Base-by-base conservation (phyloP, 2,113 vertebrate genomes). In the Cryptoleucopteryx plumbea region DNA sequence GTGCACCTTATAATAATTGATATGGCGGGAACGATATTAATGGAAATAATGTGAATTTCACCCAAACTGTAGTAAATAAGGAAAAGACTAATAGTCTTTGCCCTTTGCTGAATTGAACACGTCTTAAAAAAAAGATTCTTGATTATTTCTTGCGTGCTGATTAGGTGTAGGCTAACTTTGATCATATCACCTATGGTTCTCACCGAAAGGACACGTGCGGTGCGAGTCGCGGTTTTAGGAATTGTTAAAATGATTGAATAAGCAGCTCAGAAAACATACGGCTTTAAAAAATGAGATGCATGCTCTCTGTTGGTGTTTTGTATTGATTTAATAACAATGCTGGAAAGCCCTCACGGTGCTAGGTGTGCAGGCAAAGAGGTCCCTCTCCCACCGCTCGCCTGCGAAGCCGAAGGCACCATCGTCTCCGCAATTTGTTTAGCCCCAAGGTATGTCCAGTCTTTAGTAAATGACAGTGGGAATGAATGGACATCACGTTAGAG, bases 101-200 rank as follows among this genome's bases (percentile, higher is more conserved):
- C 95, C 95, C 87, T 97, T 84, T 1, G 11, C 63, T 94, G 97
- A 97, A 97, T 95, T 95, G 89, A 97, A 95, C 95, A 97, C 91
- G 3, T 97, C 91, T 97, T 97, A 95, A 95, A 97, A 94, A 94
- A 94, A 94, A 78, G 42, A 87, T 70, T 85, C 84, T 82, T 90
- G 93, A 96, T 96, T 96, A 93, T 74, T 92, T 88, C 72, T 94
- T 1, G 3, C 0, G 0, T 0, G 4, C 84, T 97, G 95, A 95
- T 97, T 97, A 97, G 91, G 97, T 97, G 95, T 40, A 48, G 93
- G 84, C 74, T 88, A 94, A 91, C 94, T 97, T 97, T 96, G 97
- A 95, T 97, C 96, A 81, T 3, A 86, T 85, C 95, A 92, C 90
- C 96, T 72, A 84, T 1, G 52, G 93, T 79, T 96, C 94, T 47